Percentiles rank a stretch among this genome's conserved stretches.
phyloP scores from a whole-genome alignment of 2,113 vertebrate species.

The Vireo altiloquus region DNA sequence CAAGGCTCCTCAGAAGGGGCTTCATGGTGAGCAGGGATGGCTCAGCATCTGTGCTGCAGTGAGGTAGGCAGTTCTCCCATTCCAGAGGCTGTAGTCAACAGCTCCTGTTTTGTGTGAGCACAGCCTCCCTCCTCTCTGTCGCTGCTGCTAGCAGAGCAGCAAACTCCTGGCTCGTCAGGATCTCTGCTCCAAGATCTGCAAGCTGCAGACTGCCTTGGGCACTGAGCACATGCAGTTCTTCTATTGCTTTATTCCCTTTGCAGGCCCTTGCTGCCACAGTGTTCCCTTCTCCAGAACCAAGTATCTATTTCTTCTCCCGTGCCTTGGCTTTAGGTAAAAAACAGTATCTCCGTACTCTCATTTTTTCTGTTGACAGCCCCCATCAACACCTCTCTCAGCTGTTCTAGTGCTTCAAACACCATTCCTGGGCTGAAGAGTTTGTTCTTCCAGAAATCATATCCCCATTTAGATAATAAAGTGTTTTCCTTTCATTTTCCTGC shows the following conservation, averaged over 20 bases:
- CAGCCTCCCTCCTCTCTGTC: background rate
- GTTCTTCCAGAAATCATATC: background rate
- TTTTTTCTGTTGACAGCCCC: slow-evolving; percentile 21
- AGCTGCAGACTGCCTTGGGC: background rate
- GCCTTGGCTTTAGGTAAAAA: slow-evolving; percentile 22
- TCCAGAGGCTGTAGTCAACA: background rate
- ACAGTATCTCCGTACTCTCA: background rate
- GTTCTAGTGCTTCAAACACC: slow-evolving; percentile 28
- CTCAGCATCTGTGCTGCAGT: background rate
- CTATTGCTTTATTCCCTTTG: background rate
- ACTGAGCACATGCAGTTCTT: background rate
- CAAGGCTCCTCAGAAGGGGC: background rate
- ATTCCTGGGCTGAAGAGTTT: slow-evolving; percentile 5
- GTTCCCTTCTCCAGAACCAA: background rate
- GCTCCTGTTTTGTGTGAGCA: background rate
- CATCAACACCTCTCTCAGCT: slow-evolving; percentile 39
- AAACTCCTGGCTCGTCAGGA: background rate
- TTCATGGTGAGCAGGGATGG: background rate
- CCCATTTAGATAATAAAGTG: slow-evolving; percentile 27
- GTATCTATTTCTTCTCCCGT: background rate
- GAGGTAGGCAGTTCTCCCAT: background rate
- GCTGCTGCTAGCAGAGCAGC: background rate
- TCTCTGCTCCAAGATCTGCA: background rate
- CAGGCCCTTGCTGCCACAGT: background rate
- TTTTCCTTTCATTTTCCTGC: background rate